Evolutionary conservation across 1,140 invertebrate species (phyloP).

Genomic region (Diorhabda sublineata): DNA sequence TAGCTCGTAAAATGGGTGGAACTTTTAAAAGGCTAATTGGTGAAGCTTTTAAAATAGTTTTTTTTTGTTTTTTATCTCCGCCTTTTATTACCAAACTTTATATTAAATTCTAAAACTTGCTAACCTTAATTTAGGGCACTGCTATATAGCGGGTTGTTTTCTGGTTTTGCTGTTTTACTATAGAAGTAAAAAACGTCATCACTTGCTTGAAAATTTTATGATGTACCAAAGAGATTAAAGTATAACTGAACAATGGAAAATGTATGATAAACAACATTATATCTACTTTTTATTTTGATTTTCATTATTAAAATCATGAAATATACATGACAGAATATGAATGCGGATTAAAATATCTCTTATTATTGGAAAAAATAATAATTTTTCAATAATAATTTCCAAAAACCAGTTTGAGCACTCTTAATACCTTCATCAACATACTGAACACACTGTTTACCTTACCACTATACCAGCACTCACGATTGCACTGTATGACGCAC

Average conservation of each 20-base stretch:
- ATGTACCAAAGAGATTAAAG: not conserved
- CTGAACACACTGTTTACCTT: no score
- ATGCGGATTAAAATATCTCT: no score
- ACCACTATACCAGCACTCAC: no score
- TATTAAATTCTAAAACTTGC: constrained; percentile 24
- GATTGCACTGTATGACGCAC: no score
- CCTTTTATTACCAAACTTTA: constrained; percentile 20
- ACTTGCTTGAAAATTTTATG: not conserved
- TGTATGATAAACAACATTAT: no score
- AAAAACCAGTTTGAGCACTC: no score
- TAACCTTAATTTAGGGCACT: constrained; percentile 22
- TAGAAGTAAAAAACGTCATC: not conserved
- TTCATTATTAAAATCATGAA: no score
- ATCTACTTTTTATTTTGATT: no score
- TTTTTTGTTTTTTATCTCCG: constrained; percentile 15
- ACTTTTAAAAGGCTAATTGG: constrained; percentile 21
- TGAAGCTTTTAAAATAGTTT: constrained; percentile 22
- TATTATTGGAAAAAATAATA: no score
- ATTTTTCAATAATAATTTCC: no score
- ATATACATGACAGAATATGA: no score
- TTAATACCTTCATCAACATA: no score
- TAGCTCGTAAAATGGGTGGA: constrained; percentile 14
- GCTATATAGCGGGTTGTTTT: constrained; percentile 10
- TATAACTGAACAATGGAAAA: not conserved
- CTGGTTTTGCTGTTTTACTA: constrained; percentile 3